Evolutionary conservation across 2,113 vertebrate species (phyloP).

Genomic region (Ciconia maguari): DNA sequence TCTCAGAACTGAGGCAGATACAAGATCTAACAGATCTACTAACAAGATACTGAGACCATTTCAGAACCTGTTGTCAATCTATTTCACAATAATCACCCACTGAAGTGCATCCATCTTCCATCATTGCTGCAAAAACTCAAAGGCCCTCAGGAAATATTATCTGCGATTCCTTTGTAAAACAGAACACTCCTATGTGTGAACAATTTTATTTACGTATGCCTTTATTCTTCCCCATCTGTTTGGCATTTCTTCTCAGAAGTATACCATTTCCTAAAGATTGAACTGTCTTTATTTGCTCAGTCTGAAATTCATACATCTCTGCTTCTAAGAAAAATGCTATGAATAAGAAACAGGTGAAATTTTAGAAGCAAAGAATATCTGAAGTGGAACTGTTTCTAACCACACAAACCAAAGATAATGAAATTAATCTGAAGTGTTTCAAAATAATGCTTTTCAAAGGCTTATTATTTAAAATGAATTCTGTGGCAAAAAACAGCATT

Average conservation of each 20-base stretch:
- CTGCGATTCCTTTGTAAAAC: background rate
- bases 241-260: background rate
- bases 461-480: background rate
- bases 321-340: background rate
- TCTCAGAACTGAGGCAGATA: background rate
- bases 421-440: background rate
- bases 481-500: background rate
- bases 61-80: background rate
- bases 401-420: background rate
- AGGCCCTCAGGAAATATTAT: background rate
- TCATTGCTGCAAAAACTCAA: background rate
- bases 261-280: background rate
- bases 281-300: background rate
- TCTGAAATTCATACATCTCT: background rate
- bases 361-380: conserved; percentile 9
- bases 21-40: background rate
- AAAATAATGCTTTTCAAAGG: conserved; percentile 6
- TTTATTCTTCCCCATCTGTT: conserved; percentile 1
- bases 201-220: background rate
- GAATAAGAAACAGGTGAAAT: conserved; percentile 42
- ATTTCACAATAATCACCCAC: background rate
- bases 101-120: background rate
- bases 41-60: background rate
- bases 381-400: background rate
- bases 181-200: background rate